Percentiles rank a stretch among this genome's conserved stretches.
Evolutionary conservation across 2,797 vertebrate genomes (phyloP).

Genomic region (Cetoscarus ocellatus): DNA sequence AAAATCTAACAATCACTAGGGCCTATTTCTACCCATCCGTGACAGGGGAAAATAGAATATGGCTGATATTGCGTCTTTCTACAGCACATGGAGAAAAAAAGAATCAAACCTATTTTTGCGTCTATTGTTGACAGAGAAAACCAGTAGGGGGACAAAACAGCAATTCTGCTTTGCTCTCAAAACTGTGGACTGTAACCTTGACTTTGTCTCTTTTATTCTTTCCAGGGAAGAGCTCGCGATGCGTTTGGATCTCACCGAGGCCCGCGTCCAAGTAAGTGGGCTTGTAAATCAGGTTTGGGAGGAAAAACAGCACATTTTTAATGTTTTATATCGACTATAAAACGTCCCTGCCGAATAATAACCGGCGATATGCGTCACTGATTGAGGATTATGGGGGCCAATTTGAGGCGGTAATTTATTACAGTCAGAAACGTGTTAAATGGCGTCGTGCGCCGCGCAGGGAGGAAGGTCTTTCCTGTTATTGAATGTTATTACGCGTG

Average conservation of each 20-base stretch:
- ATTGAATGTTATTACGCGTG: conserved; percentile 88
- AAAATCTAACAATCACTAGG: conserved; percentile 76
- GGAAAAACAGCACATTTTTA: conserved; percentile 10
- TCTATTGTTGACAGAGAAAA: conserved; percentile 79
- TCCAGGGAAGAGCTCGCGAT: conserved; percentile 97
- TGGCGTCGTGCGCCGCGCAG: conserved; percentile 66
- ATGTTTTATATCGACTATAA: conserved; percentile 67
- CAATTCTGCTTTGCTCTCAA: conserved; percentile 66
- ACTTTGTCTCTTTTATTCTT: conserved; percentile 46
- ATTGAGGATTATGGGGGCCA: conserved; percentile 68
- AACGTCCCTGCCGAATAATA: conserved; percentile 58
- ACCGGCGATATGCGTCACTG: conserved; percentile 75
- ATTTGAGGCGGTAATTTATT: conserved; percentile 80
- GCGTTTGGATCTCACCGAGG: conserved; percentile 97
- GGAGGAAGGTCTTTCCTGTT: conserved; percentile 83
- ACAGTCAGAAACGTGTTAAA: conserved; percentile 82
- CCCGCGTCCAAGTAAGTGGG: conserved; percentile 95
- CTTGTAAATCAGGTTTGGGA: conserved; percentile 54
- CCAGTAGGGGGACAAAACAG: conserved; percentile 72
- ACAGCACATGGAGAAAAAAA: conserved; percentile 50
- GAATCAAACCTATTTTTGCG: conserved; percentile 71
- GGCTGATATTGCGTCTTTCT: conserved; percentile 70
- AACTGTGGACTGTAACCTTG: conserved; percentile 69
- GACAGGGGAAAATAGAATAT: conserved; percentile 81
- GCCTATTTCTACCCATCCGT: conserved; percentile 75